phyloP scores from a whole-genome alignment of 2,113 vertebrate species.

The Leptodactylus fuscus region DNA sequence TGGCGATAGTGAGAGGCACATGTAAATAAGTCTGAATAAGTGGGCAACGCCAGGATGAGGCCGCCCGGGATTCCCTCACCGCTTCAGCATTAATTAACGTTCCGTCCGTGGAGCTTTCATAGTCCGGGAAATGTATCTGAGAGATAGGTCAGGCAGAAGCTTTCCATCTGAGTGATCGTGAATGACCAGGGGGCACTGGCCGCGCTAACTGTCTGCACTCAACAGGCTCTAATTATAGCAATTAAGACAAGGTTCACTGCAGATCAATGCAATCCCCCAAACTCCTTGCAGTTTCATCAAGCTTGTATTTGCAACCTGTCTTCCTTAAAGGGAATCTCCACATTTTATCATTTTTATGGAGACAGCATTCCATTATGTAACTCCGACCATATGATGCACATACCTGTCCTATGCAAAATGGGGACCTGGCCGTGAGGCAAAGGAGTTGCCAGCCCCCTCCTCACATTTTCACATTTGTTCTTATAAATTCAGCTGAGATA shows the following conservation, averaged over 20 bases:
- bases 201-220: not conserved
- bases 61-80: slow-evolving; percentile 7
- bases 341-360: not conserved
- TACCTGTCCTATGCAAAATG: too few relatives aligned
- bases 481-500: too few relatives aligned
- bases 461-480: too few relatives aligned
- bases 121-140: not conserved
- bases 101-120: not conserved
- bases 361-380: too few relatives aligned
- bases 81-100: slow-evolving; percentile 12
- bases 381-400: too few relatives aligned
- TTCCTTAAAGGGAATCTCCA: not conserved
- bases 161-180: not conserved
- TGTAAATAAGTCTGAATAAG: not conserved
- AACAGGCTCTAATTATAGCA: slow-evolving; percentile 3
- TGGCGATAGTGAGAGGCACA: not conserved
- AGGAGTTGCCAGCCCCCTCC: too few relatives aligned
- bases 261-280: not conserved
- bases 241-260: not conserved
- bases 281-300: not conserved
- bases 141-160: not conserved
- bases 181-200: not conserved
- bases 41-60: not conserved
- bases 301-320: not conserved
- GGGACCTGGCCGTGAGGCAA: too few relatives aligned